Base-by-base conservation (phyloP, 37 sponge, comb jelly and placozoan genomes). In the Beroe forskalii region DNA sequence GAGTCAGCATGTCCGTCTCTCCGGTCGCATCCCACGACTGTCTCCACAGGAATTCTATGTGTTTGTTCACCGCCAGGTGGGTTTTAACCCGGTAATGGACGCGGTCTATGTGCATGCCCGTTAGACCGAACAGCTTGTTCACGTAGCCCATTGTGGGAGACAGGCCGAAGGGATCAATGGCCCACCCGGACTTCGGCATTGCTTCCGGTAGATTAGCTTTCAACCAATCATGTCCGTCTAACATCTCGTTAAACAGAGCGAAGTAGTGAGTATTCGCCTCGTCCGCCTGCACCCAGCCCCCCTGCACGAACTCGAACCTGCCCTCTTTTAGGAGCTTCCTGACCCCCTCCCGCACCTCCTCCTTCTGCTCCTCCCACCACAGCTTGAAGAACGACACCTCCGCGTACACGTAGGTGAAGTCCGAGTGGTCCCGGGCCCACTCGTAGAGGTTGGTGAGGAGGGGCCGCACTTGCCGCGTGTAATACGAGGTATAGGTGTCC, bases 201-300 rank as follows among this genome's bases (percentile, higher is more conserved):
- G 94, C 92, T 30, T 92, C 95, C 19, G 93, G 93, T 25, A 97
- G 62, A 76, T 95, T 94, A 0, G 93, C 62, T 36, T 90, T 76
- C 30, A 95, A 23, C 98, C 98, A 97, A 35, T 90, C 40, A 90
- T 97, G 98, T 24, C 98, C 96, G 62, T 97, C 97, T 0, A 97
- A 91, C 76, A 97, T 90, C 62, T 97, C 95, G 91, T 97, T 96
- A 0, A 94, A 76, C 96, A 97, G 95, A 67, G 96, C 96, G 69
- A 90, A 96, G 91, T 97, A 97, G 93, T 96, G 94, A 28, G 98
- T 95, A 90, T 96, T 97, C 2, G 99, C 99, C 36, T 99, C 99
- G 83, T 99, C 99, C 25, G 94, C 95, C 97, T 97, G 96, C 25
- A 96, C 97, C 99, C 99, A 99, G 31, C 99, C 99, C 62, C 96